phyloP scores from a whole-genome alignment of 2,113 vertebrate genomes.

The Limanda limanda region DNA sequence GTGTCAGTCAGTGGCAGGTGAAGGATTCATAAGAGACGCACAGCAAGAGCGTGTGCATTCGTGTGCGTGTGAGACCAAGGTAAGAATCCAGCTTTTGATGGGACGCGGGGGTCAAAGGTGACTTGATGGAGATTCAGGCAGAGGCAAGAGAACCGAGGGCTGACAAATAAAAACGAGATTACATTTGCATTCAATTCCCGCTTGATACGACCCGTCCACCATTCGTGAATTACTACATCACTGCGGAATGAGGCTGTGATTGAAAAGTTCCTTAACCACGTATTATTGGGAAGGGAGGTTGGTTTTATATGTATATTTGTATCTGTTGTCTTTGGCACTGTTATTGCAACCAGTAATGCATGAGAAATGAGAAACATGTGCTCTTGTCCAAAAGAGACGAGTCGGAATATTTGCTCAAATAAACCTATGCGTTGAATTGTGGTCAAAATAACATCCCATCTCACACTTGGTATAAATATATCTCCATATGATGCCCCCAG shows the following conservation, averaged over 20 bases:
- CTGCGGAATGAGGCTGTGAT: neutral
- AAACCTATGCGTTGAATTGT: too few relatives aligned
- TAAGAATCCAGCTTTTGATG: neutral
- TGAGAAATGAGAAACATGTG: neutral
- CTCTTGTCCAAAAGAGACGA: too few relatives aligned
- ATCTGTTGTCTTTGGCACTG: neutral
- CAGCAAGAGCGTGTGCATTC: neutral
- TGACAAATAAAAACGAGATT: constrained; percentile 21
- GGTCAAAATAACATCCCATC: too few relatives aligned
- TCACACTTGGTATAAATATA: neutral
- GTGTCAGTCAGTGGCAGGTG: constrained; percentile 9
- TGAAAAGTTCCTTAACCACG: neutral
- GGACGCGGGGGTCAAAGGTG: constrained; percentile 19
- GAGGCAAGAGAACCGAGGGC: neutral
- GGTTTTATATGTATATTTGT: neutral
- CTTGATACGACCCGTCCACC: constrained; percentile 6
- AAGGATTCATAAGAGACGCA: neutral
- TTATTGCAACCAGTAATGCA: neutral
- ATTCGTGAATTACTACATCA: constrained; percentile 13
- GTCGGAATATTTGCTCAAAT: too few relatives aligned
- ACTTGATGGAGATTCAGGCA: constrained; percentile 8
- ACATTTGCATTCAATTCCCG: constrained; percentile 14
- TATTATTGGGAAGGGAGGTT: neutral
- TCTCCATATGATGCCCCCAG: neutral
- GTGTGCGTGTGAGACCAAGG: constrained; percentile 4